Base-by-base conservation (phyloP, 2,113 vertebrate genomes). In the Cichladusa arquata region DNA sequence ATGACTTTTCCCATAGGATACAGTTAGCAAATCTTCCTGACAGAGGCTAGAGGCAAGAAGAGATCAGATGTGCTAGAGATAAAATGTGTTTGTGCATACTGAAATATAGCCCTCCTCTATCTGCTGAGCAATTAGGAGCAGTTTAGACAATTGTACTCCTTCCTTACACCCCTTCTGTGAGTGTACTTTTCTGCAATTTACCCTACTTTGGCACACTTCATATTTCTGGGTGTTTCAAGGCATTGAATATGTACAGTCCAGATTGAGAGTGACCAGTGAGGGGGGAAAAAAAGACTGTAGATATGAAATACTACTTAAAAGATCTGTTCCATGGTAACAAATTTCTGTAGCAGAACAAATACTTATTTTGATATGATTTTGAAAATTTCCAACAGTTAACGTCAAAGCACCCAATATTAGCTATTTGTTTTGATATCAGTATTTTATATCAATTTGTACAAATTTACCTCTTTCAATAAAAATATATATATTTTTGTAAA, bases 31-130 rank as follows among this genome's bases (percentile, higher is more conserved):
- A 97, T 95, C 92, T 98, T 86, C 66, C 94, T 98, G 98, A 98
- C 98, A 98, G 97, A 97, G 97, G 97, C 98, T 98, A 91, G 97
- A 98, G 97, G 98, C 97, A 98, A 98, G 70, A 97, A 97, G 85
- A 97, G 97, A 98, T 97, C 97, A 97, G 96, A 98, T 93, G 66
- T 82, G 93, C 88, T 95, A 79, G 88, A 96, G 90, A 64, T 95
- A 84, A 81, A 96, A 91, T 81, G 28, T 96, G 88, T 96, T 97
- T 97, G 76, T 97, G 96, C 93, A 95, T 91, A 73, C 61, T 69
- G 97, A 95, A 90, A 93, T 82, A 93, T 56, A 91, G n/a, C 62
- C 93, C 91, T 81, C 33, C 33, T 95, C 72, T 95, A 66, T 96
- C 95, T 97, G 96, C 89, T 85, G 88, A 92, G 88, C 97, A 98